phyloP scores from a whole-genome alignment of 2,888 invertebrate species.

The Neoscelio sp. region DNA sequence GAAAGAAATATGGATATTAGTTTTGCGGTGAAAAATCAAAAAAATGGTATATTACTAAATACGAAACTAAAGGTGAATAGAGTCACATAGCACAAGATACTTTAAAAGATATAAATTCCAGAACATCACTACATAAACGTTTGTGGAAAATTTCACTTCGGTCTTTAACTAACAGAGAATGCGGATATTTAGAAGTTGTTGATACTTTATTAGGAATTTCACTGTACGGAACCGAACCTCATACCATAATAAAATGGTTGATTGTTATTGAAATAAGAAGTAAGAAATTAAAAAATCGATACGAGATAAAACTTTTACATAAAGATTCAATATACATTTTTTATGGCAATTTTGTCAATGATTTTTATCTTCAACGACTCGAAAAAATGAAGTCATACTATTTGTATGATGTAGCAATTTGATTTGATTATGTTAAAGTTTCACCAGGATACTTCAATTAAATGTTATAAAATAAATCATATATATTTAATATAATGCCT shows the following conservation, averaged over 20 bases:
- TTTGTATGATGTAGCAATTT: conserved; percentile 70
- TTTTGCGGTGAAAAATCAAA: conserved; percentile 50
- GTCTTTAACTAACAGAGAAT: conserved; percentile 73
- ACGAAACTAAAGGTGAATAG: conserved; percentile 75
- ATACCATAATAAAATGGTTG: conserved; percentile 77
- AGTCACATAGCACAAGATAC: conserved; percentile 60
- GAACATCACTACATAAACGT: conserved; percentile 70
- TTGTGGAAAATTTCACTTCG: conserved; percentile 75
- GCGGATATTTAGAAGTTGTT: conserved; percentile 76
- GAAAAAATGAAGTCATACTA: conserved; percentile 66
- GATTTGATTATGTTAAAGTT: conserved; percentile 60
- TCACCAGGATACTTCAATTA: neutral
- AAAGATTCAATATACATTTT: conserved; percentile 73
- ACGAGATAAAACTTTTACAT: conserved; percentile 44
- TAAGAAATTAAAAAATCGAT: conserved; percentile 51
- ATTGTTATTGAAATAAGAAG: conserved; percentile 66
- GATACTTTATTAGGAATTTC: conserved; percentile 74
- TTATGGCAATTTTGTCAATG: conserved; percentile 72
- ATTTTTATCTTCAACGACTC: conserved; percentile 74
- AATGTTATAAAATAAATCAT: neutral
- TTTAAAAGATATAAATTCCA: conserved; percentile 73
- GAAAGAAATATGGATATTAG: conserved; percentile 71
- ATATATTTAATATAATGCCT: neutral
- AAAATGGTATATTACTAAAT: conserved; percentile 74
- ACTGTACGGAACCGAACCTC: conserved; percentile 74